phyloP scores from a whole-genome alignment of 2,797 vertebrate genomes.

The Pangasius krempfi region DNA sequence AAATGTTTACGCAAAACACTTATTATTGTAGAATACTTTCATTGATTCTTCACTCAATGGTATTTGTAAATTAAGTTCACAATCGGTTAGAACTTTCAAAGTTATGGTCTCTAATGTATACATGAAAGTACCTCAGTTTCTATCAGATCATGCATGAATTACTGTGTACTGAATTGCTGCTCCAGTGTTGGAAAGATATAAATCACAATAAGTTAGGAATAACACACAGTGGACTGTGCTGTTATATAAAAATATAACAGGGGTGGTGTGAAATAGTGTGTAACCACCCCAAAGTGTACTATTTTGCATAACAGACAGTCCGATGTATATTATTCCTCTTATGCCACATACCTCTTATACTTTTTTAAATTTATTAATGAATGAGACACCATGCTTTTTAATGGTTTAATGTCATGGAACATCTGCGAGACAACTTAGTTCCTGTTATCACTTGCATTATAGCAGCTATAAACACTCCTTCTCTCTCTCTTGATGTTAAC shows the following conservation, averaged over 20 bases:
- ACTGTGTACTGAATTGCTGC: too few relatives aligned
- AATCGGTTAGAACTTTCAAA: neutral
- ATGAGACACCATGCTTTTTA: too few relatives aligned
- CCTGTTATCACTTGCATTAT: neutral
- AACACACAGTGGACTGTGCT: neutral
- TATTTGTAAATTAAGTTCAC: neutral
- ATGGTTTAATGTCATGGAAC: neutral
- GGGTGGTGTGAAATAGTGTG: neutral
- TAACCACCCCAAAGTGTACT: too few relatives aligned
- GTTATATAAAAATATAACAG: neutral
- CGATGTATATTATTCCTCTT: too few relatives aligned
- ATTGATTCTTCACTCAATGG: neutral
- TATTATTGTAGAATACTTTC: neutral
- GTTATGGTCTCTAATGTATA: neutral
- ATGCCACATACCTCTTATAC: too few relatives aligned
- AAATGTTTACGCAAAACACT: neutral
- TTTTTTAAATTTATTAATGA: too few relatives aligned
- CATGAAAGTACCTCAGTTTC: neutral
- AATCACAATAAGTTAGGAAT: too few relatives aligned
- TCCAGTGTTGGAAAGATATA: too few relatives aligned
- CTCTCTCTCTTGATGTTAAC: too few relatives aligned
- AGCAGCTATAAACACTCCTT: too few relatives aligned
- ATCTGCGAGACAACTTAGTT: neutral
- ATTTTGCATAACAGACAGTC: too few relatives aligned
- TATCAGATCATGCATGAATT: neutral